Percentiles rank a stretch among this genome's conserved stretches.
These are phyloP conservation scores for Takifugu rubripes DNA, from an alignment of 2,797 vertebrate genomes.

Conservation along the genomic window DNA sequence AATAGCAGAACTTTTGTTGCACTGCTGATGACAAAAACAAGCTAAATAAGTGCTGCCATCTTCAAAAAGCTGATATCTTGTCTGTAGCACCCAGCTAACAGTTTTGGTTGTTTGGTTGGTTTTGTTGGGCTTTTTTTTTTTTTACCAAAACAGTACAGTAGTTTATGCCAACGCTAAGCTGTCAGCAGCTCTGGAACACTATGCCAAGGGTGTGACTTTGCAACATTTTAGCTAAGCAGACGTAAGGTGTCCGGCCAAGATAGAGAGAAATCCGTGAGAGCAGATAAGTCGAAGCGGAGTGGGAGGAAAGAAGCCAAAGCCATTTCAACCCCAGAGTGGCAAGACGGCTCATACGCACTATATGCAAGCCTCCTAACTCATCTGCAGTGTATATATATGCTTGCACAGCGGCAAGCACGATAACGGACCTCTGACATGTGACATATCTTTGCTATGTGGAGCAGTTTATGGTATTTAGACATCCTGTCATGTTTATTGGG, in stretches of 20 bases:
- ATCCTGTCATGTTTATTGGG: constrained; percentile 13
- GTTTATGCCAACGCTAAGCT: constrained; percentile 40
- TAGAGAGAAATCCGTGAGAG: constrained; percentile 12
- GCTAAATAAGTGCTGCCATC: constrained; percentile 19
- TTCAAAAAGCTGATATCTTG: constrained; percentile 49
- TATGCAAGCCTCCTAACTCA: constrained; percentile 17
- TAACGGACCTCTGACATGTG: constrained; percentile 37
- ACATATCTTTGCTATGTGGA: constrained; percentile 15
- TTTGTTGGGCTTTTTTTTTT: no score
- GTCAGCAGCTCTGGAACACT: constrained; percentile 28
- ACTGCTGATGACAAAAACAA: background rate
- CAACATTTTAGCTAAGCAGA: constrained; percentile 32
- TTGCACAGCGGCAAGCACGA: constrained; percentile 27
- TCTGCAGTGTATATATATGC: constrained; percentile 25
- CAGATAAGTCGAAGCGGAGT: background rate
- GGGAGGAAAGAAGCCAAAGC: background rate
- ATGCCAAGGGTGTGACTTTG: constrained; percentile 37
- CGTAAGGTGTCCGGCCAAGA: constrained; percentile 37
- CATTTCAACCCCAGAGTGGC: background rate
- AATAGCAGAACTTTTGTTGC: background rate
- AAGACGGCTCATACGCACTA: background rate
- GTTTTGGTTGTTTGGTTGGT: no score
- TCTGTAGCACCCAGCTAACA: constrained; percentile 28
- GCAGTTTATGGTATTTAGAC: constrained; percentile 42
- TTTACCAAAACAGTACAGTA: background rate